phyloP scores from a whole-genome alignment of 2,888 invertebrate genomes.

The Bruchidius siliquastri region DNA sequence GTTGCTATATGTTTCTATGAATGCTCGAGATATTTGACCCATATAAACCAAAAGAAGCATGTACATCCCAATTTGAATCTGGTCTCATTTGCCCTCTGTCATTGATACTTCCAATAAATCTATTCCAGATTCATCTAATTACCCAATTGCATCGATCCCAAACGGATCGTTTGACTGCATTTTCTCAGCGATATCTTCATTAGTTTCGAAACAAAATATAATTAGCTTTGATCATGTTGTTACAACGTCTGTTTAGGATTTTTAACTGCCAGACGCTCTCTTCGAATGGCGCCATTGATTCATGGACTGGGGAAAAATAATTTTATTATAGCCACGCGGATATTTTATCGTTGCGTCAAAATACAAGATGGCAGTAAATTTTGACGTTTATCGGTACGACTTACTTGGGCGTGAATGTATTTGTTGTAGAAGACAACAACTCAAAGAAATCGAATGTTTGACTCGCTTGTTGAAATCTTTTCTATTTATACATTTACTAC shows the following conservation, averaged over 20 bases:
- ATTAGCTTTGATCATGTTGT: not conserved
- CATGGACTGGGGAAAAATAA: not conserved
- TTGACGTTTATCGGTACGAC: not conserved
- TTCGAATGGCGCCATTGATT: not conserved
- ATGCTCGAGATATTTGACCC: too few relatives aligned
- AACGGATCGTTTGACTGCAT: not conserved
- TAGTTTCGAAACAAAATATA: not conserved
- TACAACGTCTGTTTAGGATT: not conserved
- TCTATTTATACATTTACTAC: not conserved
- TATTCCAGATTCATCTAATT: not conserved
- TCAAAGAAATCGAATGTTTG: not conserved
- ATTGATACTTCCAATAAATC: not conserved
- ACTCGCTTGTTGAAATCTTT: not conserved
- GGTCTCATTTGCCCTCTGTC: too few relatives aligned
- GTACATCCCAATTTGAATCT: too few relatives aligned
- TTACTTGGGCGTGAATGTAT: not conserved
- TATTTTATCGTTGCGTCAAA: not conserved
- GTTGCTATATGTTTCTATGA: too few relatives aligned
- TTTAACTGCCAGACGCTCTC: not conserved
- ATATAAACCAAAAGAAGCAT: too few relatives aligned
- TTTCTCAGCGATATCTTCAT: not conserved
- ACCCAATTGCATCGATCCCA: not conserved
- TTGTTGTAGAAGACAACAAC: not conserved
- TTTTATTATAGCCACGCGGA: not conserved
- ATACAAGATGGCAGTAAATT: not conserved